Evolutionary conservation across 2,797 vertebrate genomes (phyloP).

Genomic region (Amniataba percoides): DNA sequence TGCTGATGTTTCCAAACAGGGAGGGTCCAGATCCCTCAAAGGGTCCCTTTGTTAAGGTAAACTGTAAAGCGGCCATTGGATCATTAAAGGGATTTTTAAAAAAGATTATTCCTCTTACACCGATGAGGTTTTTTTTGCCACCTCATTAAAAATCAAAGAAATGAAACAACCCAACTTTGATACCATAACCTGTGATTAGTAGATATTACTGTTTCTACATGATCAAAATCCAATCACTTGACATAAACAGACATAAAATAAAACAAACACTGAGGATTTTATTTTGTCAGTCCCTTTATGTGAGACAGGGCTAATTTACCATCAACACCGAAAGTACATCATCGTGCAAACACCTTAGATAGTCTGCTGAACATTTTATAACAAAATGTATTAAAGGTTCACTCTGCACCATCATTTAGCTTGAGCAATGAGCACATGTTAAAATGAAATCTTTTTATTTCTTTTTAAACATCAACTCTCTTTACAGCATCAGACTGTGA

Average conservation of each 20-base stretch:
- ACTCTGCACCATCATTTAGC: no score
- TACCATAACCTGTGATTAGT: not conserved
- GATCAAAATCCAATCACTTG: not conserved
- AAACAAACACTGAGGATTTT: no score
- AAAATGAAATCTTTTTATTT: no score
- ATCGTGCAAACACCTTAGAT: no score
- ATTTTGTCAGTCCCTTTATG: no score
- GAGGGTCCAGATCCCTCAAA: not conserved
- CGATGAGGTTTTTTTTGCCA: not conserved
- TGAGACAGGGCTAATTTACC: no score
- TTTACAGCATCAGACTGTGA: no score
- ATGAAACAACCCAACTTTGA: not conserved
- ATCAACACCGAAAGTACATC: no score
- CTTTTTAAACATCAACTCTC: no score
- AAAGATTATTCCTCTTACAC: not conserved
- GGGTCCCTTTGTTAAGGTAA: not conserved
- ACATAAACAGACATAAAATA: not conserved
- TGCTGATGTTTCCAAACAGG: not conserved
- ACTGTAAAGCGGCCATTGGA: not conserved
- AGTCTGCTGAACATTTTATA: no score
- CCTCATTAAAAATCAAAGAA: not conserved
- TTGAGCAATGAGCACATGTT: no score
- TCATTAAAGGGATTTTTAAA: not conserved
- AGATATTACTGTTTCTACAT: not conserved
- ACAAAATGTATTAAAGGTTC: no score